These are phyloP conservation scores for Lycia hirtaria DNA, from an alignment of 2,888 invertebrate genomes.

Conservation along the genomic window DNA sequence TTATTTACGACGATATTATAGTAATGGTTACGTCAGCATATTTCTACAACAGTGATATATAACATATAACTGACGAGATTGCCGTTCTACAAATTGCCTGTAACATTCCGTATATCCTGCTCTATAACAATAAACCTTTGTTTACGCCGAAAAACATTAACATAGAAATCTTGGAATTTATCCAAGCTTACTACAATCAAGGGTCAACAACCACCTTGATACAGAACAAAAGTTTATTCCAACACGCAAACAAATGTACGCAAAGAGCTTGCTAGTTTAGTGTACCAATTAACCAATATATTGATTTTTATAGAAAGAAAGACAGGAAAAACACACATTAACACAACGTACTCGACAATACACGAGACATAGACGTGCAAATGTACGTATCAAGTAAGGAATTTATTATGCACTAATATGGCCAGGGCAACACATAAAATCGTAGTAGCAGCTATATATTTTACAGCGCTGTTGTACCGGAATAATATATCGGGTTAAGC, in stretches of 20 bases:
- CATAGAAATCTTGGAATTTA: constrained; percentile 43
- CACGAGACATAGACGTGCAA: not conserved
- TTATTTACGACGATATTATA: not conserved
- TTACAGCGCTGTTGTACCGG: constrained; percentile 4
- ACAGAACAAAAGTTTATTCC: constrained; percentile 38
- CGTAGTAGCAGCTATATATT: constrained; percentile 1
- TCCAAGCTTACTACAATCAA: constrained; percentile 47
- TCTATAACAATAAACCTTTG: constrained; percentile 23
- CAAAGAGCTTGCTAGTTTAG: no score
- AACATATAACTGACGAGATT: not conserved
- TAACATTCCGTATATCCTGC: constrained; percentile 1
- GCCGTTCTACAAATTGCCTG: not conserved
- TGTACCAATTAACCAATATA: no score
- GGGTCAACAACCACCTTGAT: constrained; percentile 50
- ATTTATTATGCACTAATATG: constrained; percentile 3
- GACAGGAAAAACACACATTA: no score
- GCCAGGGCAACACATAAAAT: constrained; percentile 1
- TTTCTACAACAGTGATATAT: not conserved
- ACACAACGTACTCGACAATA: not conserved
- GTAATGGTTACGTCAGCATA: not conserved
- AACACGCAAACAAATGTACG: constrained; percentile 47
- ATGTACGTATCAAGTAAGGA: not conserved
- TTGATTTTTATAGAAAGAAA: no score
- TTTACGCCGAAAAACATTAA: constrained; percentile 36
- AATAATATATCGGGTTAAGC: constrained; percentile 22